A percentile compares a stretch with the other conserved stretches of the same genome.
Evolutionary conservation across 2,888 invertebrate species (phyloP).

Genomic region (Seira ritae): DNA sequence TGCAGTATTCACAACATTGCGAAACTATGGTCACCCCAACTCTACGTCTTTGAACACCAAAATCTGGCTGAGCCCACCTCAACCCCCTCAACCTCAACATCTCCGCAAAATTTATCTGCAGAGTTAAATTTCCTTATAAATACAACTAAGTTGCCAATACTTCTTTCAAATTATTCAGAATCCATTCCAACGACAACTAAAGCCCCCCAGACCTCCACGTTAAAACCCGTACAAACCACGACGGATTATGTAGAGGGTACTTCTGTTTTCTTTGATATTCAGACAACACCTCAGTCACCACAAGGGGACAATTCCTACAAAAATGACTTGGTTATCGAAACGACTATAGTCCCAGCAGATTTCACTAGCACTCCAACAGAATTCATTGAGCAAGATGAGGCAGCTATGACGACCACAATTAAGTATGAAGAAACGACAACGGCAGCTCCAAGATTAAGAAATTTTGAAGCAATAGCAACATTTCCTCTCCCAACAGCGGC

Average conservation of each 20-base stretch:
- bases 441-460: neutral
- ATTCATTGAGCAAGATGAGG: no score
- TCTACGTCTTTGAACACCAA: neutral
- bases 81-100: neutral
- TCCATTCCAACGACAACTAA: no score
- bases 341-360: no score
- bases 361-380: no score
- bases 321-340: neutral
- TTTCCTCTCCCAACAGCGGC: no score
- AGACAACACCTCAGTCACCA: no score
- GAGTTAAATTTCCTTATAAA: neutral
- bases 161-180: conserved; percentile 4
- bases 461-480: no score
- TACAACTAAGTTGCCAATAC: conserved; percentile 12
- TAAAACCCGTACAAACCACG: no score
- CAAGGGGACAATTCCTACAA: neutral
- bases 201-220: no score
- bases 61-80: neutral
- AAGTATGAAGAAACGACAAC: neutral
- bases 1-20: conserved; percentile 79
- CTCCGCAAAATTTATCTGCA: neutral
- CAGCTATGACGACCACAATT: no score
- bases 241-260: no score
- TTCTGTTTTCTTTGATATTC: no score
- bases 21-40: conserved; percentile 44